phyloP scores from a whole-genome alignment of 2,888 invertebrate genomes.

The Caradrina kadenii region DNA sequence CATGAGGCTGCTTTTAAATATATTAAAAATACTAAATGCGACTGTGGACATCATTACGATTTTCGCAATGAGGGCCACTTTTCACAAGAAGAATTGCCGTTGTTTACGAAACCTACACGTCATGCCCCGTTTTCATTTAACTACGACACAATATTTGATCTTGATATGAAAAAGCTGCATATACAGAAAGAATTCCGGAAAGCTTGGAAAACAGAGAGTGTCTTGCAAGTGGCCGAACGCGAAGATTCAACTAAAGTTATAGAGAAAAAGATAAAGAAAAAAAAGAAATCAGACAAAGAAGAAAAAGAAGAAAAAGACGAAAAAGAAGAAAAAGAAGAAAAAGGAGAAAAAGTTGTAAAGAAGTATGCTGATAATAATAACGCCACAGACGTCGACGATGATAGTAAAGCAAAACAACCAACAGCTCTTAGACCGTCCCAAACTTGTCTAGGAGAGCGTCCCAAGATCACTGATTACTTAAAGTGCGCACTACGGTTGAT shows the following conservation, averaged over 20 bases:
- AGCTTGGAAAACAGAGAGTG: slow-evolving; percentile 83
- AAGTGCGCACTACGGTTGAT: slow-evolving; percentile 79
- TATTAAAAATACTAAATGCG: slow-evolving; percentile 78
- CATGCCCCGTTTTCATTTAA: slow-evolving; percentile 74
- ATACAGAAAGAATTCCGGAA: slow-evolving; percentile 81
- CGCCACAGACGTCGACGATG: slow-evolving; percentile 4
- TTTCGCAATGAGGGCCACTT: slow-evolving; percentile 80
- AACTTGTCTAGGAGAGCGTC: slow-evolving; percentile 77
- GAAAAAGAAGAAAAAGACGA: neutral
- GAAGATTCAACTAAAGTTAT: slow-evolving; percentile 62
- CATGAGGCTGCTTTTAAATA: slow-evolving; percentile 75
- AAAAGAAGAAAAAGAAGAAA: slow-evolving; percentile 1
- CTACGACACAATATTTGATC: slow-evolving; percentile 81
- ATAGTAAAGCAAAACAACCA: slow-evolving; percentile 9
- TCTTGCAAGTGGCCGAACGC: slow-evolving; percentile 72
- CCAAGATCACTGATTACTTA: slow-evolving; percentile 80
- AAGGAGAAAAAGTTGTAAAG: neutral
- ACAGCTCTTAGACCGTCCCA: slow-evolving; percentile 61
- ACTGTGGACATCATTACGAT: slow-evolving; percentile 82
- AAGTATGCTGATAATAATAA: slow-evolving; percentile 11
- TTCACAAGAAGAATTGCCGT: slow-evolving; percentile 77
- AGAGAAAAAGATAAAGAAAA: slow-evolving; percentile 73
- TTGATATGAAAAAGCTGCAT: slow-evolving; percentile 74
- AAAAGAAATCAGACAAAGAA: slow-evolving; percentile 47
- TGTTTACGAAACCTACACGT: slow-evolving; percentile 78